Base-by-base conservation (phyloP, 1,140 invertebrate species). In the Drosophila ercepeae region DNA sequence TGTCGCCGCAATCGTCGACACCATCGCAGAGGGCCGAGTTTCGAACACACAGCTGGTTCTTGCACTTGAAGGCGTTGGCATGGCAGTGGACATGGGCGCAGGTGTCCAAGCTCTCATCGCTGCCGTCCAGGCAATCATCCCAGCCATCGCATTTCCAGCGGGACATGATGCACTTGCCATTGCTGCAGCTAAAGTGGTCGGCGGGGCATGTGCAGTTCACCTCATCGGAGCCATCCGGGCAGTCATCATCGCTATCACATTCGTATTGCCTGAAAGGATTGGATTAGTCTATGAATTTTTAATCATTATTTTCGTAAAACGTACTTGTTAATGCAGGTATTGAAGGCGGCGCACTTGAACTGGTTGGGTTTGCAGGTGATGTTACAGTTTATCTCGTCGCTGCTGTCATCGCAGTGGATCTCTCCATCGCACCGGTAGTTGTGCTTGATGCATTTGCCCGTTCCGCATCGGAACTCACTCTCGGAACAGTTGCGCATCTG, bases 191-290 rank as follows among this genome's bases (percentile, higher is more conserved):
- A 92, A 98, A 99, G 89, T 99, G 98, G 1, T 97, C 97, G 86
- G 98, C 97, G 0, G 97, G 98, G 91, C 97, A 97, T 11, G 96
- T 92, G 0, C 93, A 92, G 71, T 96, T 95, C 0, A 94, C 92
- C 91, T 99, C 98, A 90, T 99, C 98, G 19, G 96, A 97, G 23
- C 96, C 96, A 91, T 99, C 98, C 0, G 97, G 97, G 82, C 98
- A 99, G 83, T 99, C 98, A 77, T 98, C 97, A 45, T 98, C 97
- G 92, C 78, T 48, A 75, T 90, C 1, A 32, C 90, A 91, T 44
- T 91, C 72, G 45, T 91, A 91, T 78, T 91, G 88, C 18, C 89
- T 91, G 21, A 5, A 49, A 48, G 1, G 8, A 48, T 27, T 1
- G 7, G 32, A 11, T n/a, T 9, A 27, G 1, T 18, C n/a, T 4